A percentile compares a stretch with the other conserved stretches of the same genome.
Evolutionary conservation across 2,113 vertebrate species (phyloP).

Genomic region (Sinocyclocheilus anshuiensis): DNA sequence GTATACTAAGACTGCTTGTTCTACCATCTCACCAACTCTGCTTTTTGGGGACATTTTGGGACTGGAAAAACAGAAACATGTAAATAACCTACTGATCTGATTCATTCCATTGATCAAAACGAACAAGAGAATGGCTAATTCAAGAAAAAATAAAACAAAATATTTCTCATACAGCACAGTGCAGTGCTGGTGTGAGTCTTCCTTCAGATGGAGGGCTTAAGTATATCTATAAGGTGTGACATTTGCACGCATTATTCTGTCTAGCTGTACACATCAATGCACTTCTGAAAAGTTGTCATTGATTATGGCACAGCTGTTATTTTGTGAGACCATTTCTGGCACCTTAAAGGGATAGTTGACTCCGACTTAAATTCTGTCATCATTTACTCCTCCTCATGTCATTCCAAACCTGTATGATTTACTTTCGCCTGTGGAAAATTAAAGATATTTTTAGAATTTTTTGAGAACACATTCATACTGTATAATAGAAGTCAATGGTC

Average conservation of each 20-base stretch:
- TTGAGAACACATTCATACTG: not conserved
- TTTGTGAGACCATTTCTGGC: slow-evolving; percentile 35
- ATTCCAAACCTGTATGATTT: not conserved
- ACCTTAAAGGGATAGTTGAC: not conserved
- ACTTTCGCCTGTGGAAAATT: not conserved
- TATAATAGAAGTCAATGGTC: not conserved
- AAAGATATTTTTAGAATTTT: not conserved
- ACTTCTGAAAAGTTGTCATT: not conserved
- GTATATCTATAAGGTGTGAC: not conserved
- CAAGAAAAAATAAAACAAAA: slow-evolving; percentile 62
- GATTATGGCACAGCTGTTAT: slow-evolving; percentile 6
- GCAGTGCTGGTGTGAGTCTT: slow-evolving; percentile 19
- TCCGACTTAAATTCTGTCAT: not conserved
- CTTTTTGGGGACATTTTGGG: slow-evolving; percentile 71
- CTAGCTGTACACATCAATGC: not conserved
- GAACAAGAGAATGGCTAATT: slow-evolving; percentile 81
- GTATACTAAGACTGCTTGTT: slow-evolving; percentile 66
- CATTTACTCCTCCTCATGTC: not conserved
- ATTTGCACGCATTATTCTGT: not conserved
- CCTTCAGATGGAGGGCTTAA: not conserved
- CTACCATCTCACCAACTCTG: slow-evolving; percentile 66
- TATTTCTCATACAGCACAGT: slow-evolving; percentile 77
- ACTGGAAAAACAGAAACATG: slow-evolving; percentile 71
- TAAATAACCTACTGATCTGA: slow-evolving; percentile 77
- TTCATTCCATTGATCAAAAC: slow-evolving; percentile 86